A percentile compares a stretch with the other conserved stretches of the same genome.
Conservation (phyloP, 1,140 invertebrate genomes). For the Samia ricini region DNA sequence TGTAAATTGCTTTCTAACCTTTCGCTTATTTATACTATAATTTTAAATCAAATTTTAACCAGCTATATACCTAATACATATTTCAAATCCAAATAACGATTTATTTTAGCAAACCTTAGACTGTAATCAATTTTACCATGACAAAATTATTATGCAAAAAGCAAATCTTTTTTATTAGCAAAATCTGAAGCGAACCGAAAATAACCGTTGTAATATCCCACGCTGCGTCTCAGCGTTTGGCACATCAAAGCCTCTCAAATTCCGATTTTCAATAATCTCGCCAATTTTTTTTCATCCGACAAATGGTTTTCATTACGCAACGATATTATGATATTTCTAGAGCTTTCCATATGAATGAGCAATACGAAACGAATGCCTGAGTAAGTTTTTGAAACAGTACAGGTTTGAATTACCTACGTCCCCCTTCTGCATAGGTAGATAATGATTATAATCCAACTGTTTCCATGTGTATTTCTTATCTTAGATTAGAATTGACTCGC, state of each 20-base stretch:
- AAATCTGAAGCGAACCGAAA: constrained; percentile 11
- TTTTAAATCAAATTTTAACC: not conserved
- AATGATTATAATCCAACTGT: too few species aligned
- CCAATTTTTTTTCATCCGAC: constrained; percentile 28
- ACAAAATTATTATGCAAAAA: constrained; percentile 10
- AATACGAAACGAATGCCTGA: constrained; percentile 9
- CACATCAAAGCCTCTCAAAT: constrained; percentile 30
- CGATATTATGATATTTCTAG: constrained; percentile 34
- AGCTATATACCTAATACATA: not conserved
- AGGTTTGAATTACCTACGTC: not conserved
- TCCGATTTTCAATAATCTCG: constrained; percentile 40
- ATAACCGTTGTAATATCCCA: constrained; percentile 11
- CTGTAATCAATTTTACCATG: not conserved
- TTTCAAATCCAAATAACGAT: not conserved
- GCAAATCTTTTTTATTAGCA: constrained; percentile 9
- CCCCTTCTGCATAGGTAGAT: not conserved
- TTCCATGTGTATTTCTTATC: too few species aligned
- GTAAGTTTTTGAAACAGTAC: constrained; percentile 3
- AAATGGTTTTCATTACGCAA: constrained; percentile 36
- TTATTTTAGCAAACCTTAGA: not conserved
- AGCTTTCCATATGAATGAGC: constrained; percentile 38
- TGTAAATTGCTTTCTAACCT: too few species aligned
- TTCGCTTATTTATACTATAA: too few species aligned
- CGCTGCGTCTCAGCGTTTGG: constrained; percentile 10
- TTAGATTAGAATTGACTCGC: too few species aligned